Evolutionary conservation across 1,140 invertebrate species (phyloP), one percentile per base, ranked within the genome.

Genomic region (Gerris buenoi): DNA sequence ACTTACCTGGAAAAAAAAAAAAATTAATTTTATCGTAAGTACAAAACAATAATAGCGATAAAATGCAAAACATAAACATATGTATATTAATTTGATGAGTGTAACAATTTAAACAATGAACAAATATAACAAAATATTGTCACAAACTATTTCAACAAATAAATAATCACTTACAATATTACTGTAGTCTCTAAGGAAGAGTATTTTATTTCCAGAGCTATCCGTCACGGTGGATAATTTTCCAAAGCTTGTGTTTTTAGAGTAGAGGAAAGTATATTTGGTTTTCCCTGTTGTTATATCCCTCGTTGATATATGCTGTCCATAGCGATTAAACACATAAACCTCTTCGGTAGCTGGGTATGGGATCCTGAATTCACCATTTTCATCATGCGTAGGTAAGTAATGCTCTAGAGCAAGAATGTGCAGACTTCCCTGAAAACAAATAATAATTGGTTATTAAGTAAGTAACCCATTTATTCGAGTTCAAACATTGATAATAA

Each of bases 161-260:
- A n/a, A n/a, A n/a, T n/a, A n/a, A n/a, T 5, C 64, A 73, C 73
- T 70, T 66, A 90, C 89, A 27, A 89, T 85, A 72, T 89, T 89
- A 73, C 88, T 91, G 73, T 94, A 94, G 77, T 97, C 93, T 63
- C 94, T 82, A 18, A 93, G 79, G 74, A 98, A 89, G 74, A 91
- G 85, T 70, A 95, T 90, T 79, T 97, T 93, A 75, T 96, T 97
- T 18, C 91, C 91, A 18, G 91, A 91, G 63, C 88, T 89, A 77
- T 97, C 94, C 0, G 89, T 93, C 0, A 98, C 91, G 2, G 89
- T 93, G 0, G 88, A 92, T 25, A 98, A 79, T 76, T 94, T 93
- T 0, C 95, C 95, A 73, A 95, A 95, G 74, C 91, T 94, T 1
- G 93, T 96, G 73, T 97, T 97, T 75, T 97, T 96, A 23, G 89